Conservation (phyloP, 2,888 invertebrate species). For the Idaea biselata region DNA sequence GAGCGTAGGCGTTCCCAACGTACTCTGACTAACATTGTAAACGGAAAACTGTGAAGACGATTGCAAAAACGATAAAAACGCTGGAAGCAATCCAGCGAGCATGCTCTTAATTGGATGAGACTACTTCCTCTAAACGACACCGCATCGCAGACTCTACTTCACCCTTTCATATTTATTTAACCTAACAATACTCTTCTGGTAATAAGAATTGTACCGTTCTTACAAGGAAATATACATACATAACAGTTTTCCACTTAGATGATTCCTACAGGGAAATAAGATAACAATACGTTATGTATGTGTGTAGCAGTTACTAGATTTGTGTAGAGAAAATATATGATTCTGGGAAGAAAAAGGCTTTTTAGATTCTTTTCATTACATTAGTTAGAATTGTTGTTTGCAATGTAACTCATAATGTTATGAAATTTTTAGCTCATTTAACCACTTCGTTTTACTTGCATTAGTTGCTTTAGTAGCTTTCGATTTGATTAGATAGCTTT, state of each 20-base stretch:
- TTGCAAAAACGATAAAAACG: conserved; percentile 72
- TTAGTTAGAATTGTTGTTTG: neutral
- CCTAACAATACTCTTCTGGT: conserved; percentile 39
- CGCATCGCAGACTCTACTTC: conserved; percentile 37
- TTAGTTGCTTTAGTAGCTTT: no score
- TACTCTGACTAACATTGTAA: conserved; percentile 43
- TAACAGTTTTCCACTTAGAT: conserved; percentile 14
- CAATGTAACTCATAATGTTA: neutral
- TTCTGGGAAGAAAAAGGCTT: neutral
- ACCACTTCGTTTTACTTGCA: no score
- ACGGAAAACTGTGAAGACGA: conserved; percentile 63
- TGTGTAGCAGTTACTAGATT: neutral
- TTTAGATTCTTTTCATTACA: neutral
- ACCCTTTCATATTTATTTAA: conserved; percentile 41
- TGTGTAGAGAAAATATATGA: neutral
- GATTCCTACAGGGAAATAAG: conserved; percentile 22
- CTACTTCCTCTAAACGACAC: conserved; percentile 74
- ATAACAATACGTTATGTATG: conserved; percentile 10
- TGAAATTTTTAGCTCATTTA: neutral
- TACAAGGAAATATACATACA: conserved; percentile 14
- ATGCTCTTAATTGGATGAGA: conserved; percentile 78
- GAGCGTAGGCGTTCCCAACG: conserved; percentile 41
- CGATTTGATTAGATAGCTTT: no score
- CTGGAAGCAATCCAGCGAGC: conserved; percentile 72
- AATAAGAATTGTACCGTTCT: conserved; percentile 19